These are phyloP conservation scores for Rhinichthys klamathensis DNA, from an alignment of 2,113 vertebrate species.

Conservation along the genomic window DNA sequence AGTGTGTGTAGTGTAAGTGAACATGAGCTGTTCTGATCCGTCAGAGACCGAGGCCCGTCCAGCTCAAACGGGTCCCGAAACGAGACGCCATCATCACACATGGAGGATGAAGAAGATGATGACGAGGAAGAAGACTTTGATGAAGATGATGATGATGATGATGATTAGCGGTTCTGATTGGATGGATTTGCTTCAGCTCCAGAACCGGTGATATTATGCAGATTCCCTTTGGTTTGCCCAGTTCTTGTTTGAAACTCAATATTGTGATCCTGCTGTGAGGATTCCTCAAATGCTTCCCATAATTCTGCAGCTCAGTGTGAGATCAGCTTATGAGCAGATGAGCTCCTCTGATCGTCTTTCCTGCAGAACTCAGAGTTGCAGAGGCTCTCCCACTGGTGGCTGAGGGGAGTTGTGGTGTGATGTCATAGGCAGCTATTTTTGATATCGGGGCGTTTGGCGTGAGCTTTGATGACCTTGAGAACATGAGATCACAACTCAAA, in stretches of 20 bases:
- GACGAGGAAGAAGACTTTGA: slow-evolving; percentile 88
- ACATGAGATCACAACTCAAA: not conserved
- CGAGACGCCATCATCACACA: slow-evolving; percentile 93
- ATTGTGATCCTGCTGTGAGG: slow-evolving; percentile 21
- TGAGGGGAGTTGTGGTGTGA: slow-evolving; percentile 51
- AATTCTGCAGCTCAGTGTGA: not conserved
- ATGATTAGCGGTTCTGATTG: slow-evolving; percentile 53
- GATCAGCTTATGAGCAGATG: slow-evolving; percentile 9
- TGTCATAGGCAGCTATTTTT: slow-evolving; percentile 83
- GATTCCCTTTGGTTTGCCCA: not conserved
- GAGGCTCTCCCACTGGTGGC: not conserved
- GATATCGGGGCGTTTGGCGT: not conserved
- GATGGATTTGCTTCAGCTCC: not conserved
- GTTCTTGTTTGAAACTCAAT: slow-evolving; percentile 2
- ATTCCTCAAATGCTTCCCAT: slow-evolving; percentile 48
- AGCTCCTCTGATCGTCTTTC: not conserved
- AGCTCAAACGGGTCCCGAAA: slow-evolving; percentile 95
- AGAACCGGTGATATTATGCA: not conserved
- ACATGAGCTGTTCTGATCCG: too few species aligned
- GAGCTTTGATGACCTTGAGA: not conserved
- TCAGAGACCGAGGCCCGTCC: slow-evolving; percentile 61
- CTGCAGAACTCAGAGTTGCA: not conserved
- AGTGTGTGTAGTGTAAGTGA: too few species aligned
- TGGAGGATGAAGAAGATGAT: slow-evolving; percentile 92
- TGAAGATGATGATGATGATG: slow-evolving; percentile 92